phyloP scores from a whole-genome alignment of 1,140 invertebrate genomes.

The Philaenus spumarius region DNA sequence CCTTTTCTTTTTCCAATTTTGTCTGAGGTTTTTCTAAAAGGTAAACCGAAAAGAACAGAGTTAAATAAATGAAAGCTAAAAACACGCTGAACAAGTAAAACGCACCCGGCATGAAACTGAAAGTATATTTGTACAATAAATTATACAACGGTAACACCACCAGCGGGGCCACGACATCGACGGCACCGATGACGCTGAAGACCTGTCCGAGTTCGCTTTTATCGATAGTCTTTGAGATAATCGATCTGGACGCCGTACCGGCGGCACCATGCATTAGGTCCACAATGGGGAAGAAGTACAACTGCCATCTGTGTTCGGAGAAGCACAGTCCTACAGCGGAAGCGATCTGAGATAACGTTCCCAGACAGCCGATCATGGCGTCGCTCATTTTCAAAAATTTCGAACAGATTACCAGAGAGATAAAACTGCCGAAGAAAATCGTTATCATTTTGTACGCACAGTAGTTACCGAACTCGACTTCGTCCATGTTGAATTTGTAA shows the following conservation, averaged over 20 bases:
- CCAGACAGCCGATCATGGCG: slow-evolving; percentile 25
- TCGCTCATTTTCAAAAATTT: slow-evolving; percentile 20
- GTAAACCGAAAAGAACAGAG: slow-evolving; percentile 12
- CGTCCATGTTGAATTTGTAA: slow-evolving; percentile 28
- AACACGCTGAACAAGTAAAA: slow-evolving; percentile 23
- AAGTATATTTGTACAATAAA: slow-evolving; percentile 22
- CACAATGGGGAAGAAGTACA: slow-evolving; percentile 22
- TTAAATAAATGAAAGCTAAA: slow-evolving; percentile 15
- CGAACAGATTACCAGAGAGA: slow-evolving; percentile 23
- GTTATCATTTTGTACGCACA: slow-evolving; percentile 26
- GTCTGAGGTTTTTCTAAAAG: too few relatives aligned
- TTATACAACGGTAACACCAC: slow-evolving; percentile 25
- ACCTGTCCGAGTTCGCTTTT: slow-evolving; percentile 20
- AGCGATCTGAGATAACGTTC: slow-evolving; percentile 19
- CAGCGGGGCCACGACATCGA: slow-evolving; percentile 23
- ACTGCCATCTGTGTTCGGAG: slow-evolving; percentile 14
- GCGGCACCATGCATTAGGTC: slow-evolving; percentile 26
- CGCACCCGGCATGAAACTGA: slow-evolving; percentile 18
- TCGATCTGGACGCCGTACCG: slow-evolving; percentile 17
- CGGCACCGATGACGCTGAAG: slow-evolving; percentile 14
- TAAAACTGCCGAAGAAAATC: slow-evolving; percentile 19
- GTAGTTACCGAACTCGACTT: slow-evolving; percentile 26
- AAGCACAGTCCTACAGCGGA: slow-evolving; percentile 16
- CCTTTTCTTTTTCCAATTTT: too few relatives aligned
- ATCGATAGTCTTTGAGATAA: slow-evolving; percentile 25